Evolutionary conservation across 1,140 invertebrate genomes (phyloP), one percentile per base, ranked within the genome.

Genomic region (Aphidius ervi): DNA sequence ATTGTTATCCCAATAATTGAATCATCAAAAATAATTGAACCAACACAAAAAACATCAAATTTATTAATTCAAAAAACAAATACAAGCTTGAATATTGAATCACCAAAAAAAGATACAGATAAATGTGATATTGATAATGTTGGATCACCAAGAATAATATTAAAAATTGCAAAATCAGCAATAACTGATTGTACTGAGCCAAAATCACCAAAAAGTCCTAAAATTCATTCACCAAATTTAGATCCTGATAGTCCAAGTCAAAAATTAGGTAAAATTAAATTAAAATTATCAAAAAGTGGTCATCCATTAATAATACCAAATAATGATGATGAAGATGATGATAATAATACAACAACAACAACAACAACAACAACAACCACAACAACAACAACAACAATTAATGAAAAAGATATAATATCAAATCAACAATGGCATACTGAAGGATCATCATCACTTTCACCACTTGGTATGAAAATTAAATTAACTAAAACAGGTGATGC

Each of bases 121-220:
- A 74, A 70, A 43, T 61, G 69, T 6, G 74, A 76, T 45, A 63
- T 65, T 5, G 78, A 80, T n/a, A 79, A 76, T 41, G 69, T 77
- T 10, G 75, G 77, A 1, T 79, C 78, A 8, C 78, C 77, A 5
- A 64, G 77, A 39, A 80, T 80, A 20, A 80, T 80, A 45, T 59
- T 80, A 8, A 80, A 80, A 64, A 80, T 80, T 40, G 77, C 76
- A 0, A 80, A 80, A 61, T 80, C 78, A 6, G 78, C 77, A 5
- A 72, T 80, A n/a, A 63, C 78, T 3, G 77, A 79, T 16, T 80
- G 78, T 9, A 67, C 68, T 1, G 78, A 80, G 45, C 78, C 75
- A 0, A 70, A 74, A 43, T 78, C 76, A n/a, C 78, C 78, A 0
- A 80, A 78, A 48, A 80, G 78, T 58, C 77, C 78, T 0, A 80